Evolutionary conservation across 2,113 vertebrate species (phyloP), one percentile per base, ranked within the genome.

Genomic region (Redunca redunca): DNA sequence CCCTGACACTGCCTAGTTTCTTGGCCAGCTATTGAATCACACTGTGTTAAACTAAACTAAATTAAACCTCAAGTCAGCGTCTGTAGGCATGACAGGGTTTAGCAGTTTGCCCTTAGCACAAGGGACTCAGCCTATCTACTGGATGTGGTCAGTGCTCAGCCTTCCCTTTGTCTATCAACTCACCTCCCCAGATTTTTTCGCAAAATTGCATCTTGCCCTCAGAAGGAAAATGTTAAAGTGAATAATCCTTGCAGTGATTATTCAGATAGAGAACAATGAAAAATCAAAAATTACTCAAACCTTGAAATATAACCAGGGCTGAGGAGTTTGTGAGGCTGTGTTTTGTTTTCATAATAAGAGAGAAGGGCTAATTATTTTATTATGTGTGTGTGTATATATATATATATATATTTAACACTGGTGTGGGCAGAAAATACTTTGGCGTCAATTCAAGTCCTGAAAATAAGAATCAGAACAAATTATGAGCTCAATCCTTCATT

Each of bases 401-500:
- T 60, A 60, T 43, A 74, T 43, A 43, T 40, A 36, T 30, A 43
- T 67, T 50, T 88, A 96, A 71, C 85, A 48, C 60, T 97, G 11
- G 50, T 82, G 33, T 88, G 77, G 36, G 78, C 67, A 97, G 55
- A 96, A 93, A 96, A 82, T 11, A 87, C 67, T 71, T 50, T 96
- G 97, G 91, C 97, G 74, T 83, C 50, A 17, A 85, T 95, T 95
- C 91, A 92, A 96, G 81, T 62, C 53, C 43, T 96, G 78, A 88
- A 97, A 96, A 88, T 74, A 87, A 91, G 53, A 87, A 74, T 98
- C 57, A 80, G 86, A 89, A 95, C 89, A 96, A 93, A 97, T 94
- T 94, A 95, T 6, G 5, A 82, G 52, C 53, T 95, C 60, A 53
- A 13, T 89, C 80, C 92, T 93, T 95, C 97, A 78, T 87, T 95